A percentile compares a stretch with the other conserved stretches of the same genome.
Evolutionary conservation across 2,113 vertebrate species (phyloP).

Genomic region (Glaucidium brasilianum): DNA sequence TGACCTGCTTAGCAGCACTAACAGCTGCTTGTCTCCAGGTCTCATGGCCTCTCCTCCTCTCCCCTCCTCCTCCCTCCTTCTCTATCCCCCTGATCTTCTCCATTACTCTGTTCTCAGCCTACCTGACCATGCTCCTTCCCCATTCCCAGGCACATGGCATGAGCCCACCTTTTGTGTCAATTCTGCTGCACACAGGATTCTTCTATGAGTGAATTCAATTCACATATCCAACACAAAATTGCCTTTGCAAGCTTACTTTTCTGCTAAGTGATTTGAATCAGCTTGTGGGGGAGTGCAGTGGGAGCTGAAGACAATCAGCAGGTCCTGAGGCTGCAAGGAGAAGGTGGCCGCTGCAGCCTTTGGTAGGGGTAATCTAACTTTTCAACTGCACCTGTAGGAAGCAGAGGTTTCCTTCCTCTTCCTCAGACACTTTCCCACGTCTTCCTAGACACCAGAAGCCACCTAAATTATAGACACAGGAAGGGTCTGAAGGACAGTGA

Average conservation of each 20-base stretch:
- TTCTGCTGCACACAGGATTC: neutral
- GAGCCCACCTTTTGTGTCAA: neutral
- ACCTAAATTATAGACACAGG: neutral
- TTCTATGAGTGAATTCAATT: neutral
- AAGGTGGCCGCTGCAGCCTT: neutral
- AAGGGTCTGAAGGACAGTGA: neutral
- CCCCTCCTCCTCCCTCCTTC: neutral
- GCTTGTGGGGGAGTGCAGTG: neutral
- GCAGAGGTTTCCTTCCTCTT: neutral
- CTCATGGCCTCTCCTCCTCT: neutral
- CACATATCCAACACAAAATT: neutral
- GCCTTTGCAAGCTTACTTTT: neutral
- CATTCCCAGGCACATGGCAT: neutral
- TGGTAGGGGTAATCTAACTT: neutral
- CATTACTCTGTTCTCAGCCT: neutral
- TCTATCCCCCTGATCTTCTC: neutral
- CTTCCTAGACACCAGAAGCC: neutral
- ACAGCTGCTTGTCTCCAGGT: neutral
- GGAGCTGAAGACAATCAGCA: neutral
- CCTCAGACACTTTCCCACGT: neutral
- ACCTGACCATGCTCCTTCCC: neutral
- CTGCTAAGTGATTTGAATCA: neutral
- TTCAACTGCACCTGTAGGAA: neutral
- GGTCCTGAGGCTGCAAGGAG: fast-evolving
- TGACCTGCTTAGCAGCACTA: neutral